Evolutionary conservation across 2,113 vertebrate species (phyloP), one percentile per base, ranked within the genome.

Genomic region (Bubo blakistoni): DNA sequence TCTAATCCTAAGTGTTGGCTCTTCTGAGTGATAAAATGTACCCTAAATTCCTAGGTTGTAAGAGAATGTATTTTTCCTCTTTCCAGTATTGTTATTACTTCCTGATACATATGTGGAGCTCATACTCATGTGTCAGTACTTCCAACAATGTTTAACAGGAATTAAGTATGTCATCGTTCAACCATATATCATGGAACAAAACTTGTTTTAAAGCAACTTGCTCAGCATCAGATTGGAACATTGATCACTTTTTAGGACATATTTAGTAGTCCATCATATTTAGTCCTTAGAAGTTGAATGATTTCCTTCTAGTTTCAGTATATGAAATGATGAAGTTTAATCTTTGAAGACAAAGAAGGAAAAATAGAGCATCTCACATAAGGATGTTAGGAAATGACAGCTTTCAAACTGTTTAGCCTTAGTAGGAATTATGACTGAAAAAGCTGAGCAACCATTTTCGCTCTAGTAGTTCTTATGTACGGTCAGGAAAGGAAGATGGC

Each of bases 1-100:
- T 84, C 63, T 95, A 92, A 89, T 89, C 66, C 84, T 78, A 66
- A 80, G 58, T 34, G n/a, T 79, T 91, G 73, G 52, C 42, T 96
- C 38, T 54, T 88, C 61, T 66, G 84, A 80, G 66, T 89, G 92
- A 51, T 47, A 82, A 90, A 89, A 94, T 32, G 10, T 13, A 47
- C 62, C 66, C 58, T 47, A 27, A 81, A 87, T 82, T 80, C 49
- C 46, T 77, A 55, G 27, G 16, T 15, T 70, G 40, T 42, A 88
- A 81, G 30, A 81, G 10, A 86, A 93, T 63, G 30, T 52, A 13
- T 46, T 77, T 88, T 51, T 14, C 25, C 36, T 7, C n/a, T 73
- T 77, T 49, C 40, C 80, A 59, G 22, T 47, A 12, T 40, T 10
- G 2, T 61, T 65, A 57, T 81, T 92, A 13, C 40, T 72, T 87